These are phyloP conservation scores for Polia nebulosa DNA, from an alignment of 2,888 invertebrate species.

Conservation along the genomic window DNA sequence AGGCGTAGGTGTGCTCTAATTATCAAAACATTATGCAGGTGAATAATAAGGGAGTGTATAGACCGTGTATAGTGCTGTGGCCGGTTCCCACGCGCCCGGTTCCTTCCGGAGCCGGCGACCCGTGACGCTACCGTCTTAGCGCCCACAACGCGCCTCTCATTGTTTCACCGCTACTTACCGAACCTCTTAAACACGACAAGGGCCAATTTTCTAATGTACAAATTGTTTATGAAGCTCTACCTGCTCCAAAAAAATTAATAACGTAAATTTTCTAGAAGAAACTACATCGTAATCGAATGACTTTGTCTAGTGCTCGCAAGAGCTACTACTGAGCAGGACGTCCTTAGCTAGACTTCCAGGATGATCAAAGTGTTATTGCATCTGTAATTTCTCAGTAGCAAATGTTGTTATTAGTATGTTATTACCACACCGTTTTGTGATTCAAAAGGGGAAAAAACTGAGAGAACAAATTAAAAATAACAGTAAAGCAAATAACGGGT, in stretches of 20 bases:
- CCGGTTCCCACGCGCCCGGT: slow-evolving; percentile 85
- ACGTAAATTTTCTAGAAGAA: neutral
- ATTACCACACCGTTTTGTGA: neutral
- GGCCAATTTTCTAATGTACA: slow-evolving; percentile 58
- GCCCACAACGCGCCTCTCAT: slow-evolving; percentile 79
- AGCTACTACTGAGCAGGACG: neutral
- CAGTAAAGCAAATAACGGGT: slow-evolving; percentile 54
- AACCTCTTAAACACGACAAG: slow-evolving; percentile 53
- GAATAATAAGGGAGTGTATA: slow-evolving; percentile 76
- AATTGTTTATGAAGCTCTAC: slow-evolving; percentile 40
- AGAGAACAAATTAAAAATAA: slow-evolving; percentile 43
- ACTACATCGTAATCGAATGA: neutral
- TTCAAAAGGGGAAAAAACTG: neutral
- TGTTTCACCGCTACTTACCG: slow-evolving; percentile 68
- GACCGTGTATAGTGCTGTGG: slow-evolving; percentile 46
- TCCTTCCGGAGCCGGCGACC: slow-evolving; percentile 89
- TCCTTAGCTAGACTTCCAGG: too few species aligned
- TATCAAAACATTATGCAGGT: slow-evolving; percentile 78
- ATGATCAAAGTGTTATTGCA: too few species aligned
- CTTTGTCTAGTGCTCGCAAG: neutral
- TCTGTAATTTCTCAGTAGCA: too few species aligned
- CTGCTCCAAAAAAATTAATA: slow-evolving; percentile 12
- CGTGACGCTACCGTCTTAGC: slow-evolving; percentile 87
- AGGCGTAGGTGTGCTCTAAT: slow-evolving; percentile 70
- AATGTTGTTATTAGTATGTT: too few species aligned